A percentile compares a stretch with the other conserved stretches of the same genome.
These are phyloP conservation scores for Connochaetes taurinus DNA, from an alignment of 2,113 vertebrate genomes.

Conservation along the genomic window DNA sequence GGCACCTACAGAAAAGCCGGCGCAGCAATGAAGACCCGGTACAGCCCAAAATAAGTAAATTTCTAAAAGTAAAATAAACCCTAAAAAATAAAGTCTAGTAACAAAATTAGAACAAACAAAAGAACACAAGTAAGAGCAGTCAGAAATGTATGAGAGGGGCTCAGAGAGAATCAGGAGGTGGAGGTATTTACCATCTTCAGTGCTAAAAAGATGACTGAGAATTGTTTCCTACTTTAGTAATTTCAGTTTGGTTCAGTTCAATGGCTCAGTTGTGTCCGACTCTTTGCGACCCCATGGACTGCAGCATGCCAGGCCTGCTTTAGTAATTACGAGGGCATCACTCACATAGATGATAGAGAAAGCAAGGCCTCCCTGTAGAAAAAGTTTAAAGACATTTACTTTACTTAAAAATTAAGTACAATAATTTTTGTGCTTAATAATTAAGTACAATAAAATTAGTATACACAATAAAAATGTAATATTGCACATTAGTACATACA, in stretches of 20 bases:
- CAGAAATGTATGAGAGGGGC: background rate
- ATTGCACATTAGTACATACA: background rate
- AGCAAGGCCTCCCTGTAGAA: background rate
- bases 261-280: background rate
- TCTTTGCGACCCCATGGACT: background rate
- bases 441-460: background rate
- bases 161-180: background rate
- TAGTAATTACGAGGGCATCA: background rate
- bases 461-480: background rate
- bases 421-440: background rate
- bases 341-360: background rate
- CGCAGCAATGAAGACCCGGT: background rate
- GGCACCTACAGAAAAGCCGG: background rate
- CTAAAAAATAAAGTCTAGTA: background rate
- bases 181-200: background rate
- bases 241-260: background rate
- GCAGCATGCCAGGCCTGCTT: background rate
- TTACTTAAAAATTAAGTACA: background rate
- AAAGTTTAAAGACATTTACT: background rate
- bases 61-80: background rate
- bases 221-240: background rate
- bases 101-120: background rate
- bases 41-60: background rate
- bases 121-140: background rate
- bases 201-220: background rate